A percentile compares a stretch with the other conserved stretches of the same genome.
These are phyloP conservation scores for Cynaeus angustus DNA, from an alignment of 2,888 invertebrate genomes.

Conservation along the genomic window DNA sequence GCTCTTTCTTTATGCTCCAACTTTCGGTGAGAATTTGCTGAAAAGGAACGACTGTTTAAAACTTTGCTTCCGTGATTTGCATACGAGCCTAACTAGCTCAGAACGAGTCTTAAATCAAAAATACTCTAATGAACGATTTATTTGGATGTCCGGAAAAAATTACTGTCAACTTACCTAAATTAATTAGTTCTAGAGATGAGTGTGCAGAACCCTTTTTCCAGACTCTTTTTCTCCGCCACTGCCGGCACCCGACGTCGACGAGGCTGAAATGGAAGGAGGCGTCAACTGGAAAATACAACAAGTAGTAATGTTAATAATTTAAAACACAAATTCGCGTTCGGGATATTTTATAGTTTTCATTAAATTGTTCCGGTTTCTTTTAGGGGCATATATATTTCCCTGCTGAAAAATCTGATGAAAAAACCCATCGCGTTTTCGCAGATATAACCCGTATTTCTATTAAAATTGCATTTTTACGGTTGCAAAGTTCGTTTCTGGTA, in stretches of 20 bases:
- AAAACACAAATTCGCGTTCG: slow-evolving; percentile 56
- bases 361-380: slow-evolving; percentile 62
- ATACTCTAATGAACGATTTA: slow-evolving; percentile 1
- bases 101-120: slow-evolving; percentile 40
- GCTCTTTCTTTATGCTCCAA: slow-evolving; percentile 45
- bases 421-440: slow-evolving; percentile 61
- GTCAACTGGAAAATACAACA: slow-evolving; percentile 60
- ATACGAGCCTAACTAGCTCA: slow-evolving; percentile 41
- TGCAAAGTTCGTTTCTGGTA: slow-evolving; percentile 66
- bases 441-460: slow-evolving; percentile 64
- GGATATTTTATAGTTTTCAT: slow-evolving; percentile 64
- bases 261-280: slow-evolving; percentile 31
- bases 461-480: slow-evolving; percentile 68
- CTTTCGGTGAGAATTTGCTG: slow-evolving; percentile 50
- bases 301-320: slow-evolving; percentile 60
- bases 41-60: slow-evolving; percentile 40
- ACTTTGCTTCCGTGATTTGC: slow-evolving; percentile 38
- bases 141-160: slow-evolving; percentile 4
- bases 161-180: slow-evolving; percentile 14
- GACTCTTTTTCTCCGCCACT: slow-evolving; percentile 51
- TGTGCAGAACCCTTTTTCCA: slow-evolving; percentile 49
- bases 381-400: slow-evolving; percentile 59
- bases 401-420: slow-evolving; percentile 62
- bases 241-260: slow-evolving; percentile 50
- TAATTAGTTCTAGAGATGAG: background rate